Evolutionary conservation across 2,797 vertebrate genomes (phyloP).

Genomic region (Cheirogaleus major): DNA sequence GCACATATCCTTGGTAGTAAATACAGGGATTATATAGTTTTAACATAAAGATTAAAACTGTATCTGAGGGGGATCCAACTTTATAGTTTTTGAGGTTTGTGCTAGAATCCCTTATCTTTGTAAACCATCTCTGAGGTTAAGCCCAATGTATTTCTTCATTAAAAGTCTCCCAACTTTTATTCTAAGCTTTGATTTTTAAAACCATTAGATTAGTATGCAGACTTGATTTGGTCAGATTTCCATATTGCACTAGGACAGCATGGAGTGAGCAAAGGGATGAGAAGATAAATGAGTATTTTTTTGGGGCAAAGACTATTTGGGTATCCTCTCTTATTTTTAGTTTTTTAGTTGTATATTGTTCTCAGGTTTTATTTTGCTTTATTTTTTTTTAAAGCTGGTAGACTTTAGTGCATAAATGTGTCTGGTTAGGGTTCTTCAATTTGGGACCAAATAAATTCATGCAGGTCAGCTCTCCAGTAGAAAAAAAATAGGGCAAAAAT

Average conservation of each 20-base stretch:
- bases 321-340: background rate
- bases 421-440: background rate
- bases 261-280: background rate
- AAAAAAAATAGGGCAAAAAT: background rate
- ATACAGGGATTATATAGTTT: background rate
- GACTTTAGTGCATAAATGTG: background rate
- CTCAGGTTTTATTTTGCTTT: background rate
- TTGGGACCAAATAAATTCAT: background rate
- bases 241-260: background rate
- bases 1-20: too few species aligned
- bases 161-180: background rate
- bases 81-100: background rate
- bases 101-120: background rate
- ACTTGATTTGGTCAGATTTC: conserved; percentile 30
- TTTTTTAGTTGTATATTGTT: background rate
- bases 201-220: background rate
- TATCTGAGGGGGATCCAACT: background rate
- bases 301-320: background rate
- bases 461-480: background rate
- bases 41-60: background rate
- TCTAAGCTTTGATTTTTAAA: conserved; percentile 14
- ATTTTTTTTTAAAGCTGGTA: background rate
- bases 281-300: background rate
- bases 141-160: background rate
- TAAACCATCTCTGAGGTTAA: background rate